Evolutionary conservation across 2,113 vertebrate species (phyloP), one percentile per base, ranked within the genome.

Genomic region (Tringa solitaria): DNA sequence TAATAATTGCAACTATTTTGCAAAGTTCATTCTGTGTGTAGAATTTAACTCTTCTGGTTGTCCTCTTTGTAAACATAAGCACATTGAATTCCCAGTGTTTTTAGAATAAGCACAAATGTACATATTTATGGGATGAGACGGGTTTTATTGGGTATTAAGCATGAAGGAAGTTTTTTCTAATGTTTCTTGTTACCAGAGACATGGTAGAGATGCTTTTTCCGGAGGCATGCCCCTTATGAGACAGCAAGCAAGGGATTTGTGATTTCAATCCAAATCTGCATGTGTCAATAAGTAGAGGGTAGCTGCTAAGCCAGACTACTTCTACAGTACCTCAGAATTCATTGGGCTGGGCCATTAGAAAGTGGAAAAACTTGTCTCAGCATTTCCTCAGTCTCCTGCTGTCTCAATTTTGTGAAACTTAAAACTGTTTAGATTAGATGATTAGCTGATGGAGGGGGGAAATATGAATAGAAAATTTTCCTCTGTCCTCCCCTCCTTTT

Each of bases 401-500:
- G 4, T 37, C 51, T 84, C 22, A 39, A 27, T 81, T 93, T 83
- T 74, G 32, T 83, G 41, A 43, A 81, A 63, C 2, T 54, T 67
- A 12, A 14, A 64, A 11, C 26, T 0, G 0, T 11, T 43, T 77
- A 54, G 6, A 28, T 74, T 32, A 46, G 14, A 17, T 18, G 30
- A 24, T 41, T 50, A 63, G 17, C 19, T 81, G 32, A 28, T 53
- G 15, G 5, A 24, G 14, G 7, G 28, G 28, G 13, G 12, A 59
- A 83, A 50, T 11, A 72, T 2, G 13, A 74, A 45, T 4, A 73
- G 16, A 77, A 83, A 68, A 26, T 17, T 70, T 64, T 57, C 43
- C 10, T 73, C 7, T 28, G 17, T 67, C 5, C 33, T 10, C 6
- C 6, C 4, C 5, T 60, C 14, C 10, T 46, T 46, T 74, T 64